Evolutionary conservation across 2,113 vertebrate species (phyloP), one percentile per base, ranked within the genome.

Genomic region (Circaetus cinerascens): DNA sequence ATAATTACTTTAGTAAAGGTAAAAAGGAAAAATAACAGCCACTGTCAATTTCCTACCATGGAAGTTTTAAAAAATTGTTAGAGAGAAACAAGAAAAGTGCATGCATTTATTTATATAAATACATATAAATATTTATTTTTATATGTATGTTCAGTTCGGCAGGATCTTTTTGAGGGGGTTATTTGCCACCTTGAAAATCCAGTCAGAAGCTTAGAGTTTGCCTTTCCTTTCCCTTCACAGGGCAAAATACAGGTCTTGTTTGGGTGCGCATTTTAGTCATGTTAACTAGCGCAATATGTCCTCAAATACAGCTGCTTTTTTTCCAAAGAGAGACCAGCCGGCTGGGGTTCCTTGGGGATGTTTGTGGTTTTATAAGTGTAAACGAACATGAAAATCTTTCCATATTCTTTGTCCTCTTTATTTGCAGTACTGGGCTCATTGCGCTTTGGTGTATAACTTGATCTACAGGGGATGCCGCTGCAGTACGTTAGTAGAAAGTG

Each of bases 201-300:
- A 14, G 3, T 34, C 41, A 41, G 32, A 19, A 73, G n/a, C 77
- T 76, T 10, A 5, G 80, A 34, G 68, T 15, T 8, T 34, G 23
- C 45, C 20, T 87, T 71, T 34, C 30, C 34, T n/a, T 48, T 45
- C 23, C 51, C 16, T 51, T 57, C 48, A 8, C 23, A 6, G 51
- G 57, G 93, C 46, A 40, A 38, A 81, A 17, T 6, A 30, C 5
- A 15, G 36, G 9, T 34, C 38, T 84, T 8, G 30, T 75, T 59
- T 30, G 8, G 62, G n/a, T 17, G 30, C 12, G 4, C 10, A 1
- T 69, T 79, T 43, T 27, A 25, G 25, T 62, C 18, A 2, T 26
- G 38, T 21, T 29, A 32, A 2, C 9, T 3, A 18, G 34, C 3
- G 9, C 53, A 27, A 1, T 10, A 4, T 3, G 4, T 34, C 34